Base-by-base conservation (phyloP, 1,140 invertebrate genomes). In the Zaprionus taronus region DNA sequence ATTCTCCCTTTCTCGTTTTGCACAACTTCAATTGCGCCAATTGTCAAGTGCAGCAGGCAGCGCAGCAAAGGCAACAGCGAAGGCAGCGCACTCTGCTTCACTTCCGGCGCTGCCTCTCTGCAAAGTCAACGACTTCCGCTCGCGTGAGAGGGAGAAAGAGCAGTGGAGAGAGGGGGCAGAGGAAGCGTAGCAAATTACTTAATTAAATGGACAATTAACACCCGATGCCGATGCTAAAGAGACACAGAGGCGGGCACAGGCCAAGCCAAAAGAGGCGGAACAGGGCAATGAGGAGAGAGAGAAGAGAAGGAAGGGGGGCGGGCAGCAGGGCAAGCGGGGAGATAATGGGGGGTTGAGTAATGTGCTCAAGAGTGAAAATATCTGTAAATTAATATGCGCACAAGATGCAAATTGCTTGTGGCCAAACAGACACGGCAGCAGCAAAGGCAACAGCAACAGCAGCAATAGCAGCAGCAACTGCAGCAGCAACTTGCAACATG, bases 171-270 rank as follows among this genome's bases (percentile, higher is more conserved):
- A 44, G 64, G 65, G 51, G 31, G 9, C 36, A 34, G 53, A 65
- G 68, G 73, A 71, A 72, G 69, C 63, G 69, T 49, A 90, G 83
- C 86, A 87, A 91, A 91, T 91, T 91, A 91, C 83, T 91, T 91
- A 91, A 91, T 91, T 91, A 91, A 91, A 91, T 91, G 87, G 83
- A 78, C 87, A 91, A 91, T 91, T 91, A 91, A 91, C 87, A 91
- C 87, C 87, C 79, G 75, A 76, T 69, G 69, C 51, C 64, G 22
- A 71, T 28, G 66, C 24, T 47, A 34, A 38, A 47, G 26, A 28
- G 61, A 38, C 44, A 63, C 70, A 3, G 31, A 34, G 31, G 31
- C 31, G 31, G 68, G 53, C 68, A 76, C 60, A 72, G 73, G 73
- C 63, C 61, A 77, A 77, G 58, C 22, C 62, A 70, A 69, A 57